Percentiles rank a stretch among this genome's conserved stretches.
Evolutionary conservation across 2,113 vertebrate genomes (phyloP).

Genomic region (Nibea coibor): DNA sequence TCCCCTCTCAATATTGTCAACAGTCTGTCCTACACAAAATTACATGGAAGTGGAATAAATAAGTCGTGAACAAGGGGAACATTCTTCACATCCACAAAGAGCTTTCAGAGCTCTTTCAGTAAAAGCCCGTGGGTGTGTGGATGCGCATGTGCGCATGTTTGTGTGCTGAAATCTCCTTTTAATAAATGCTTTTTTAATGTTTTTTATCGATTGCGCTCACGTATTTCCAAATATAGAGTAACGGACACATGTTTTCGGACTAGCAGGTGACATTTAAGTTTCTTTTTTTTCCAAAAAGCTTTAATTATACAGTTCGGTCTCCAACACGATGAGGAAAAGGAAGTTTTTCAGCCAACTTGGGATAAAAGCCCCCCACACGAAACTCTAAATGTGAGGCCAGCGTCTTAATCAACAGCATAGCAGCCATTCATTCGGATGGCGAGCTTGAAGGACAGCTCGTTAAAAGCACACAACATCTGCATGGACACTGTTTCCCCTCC

Average conservation of each 20-base stretch:
- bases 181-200: neutral
- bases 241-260: neutral
- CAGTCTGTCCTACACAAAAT: conserved; percentile 48
- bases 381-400: conserved; percentile 10
- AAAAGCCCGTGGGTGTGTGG: conserved; percentile 22
- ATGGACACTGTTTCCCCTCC: neutral
- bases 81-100: conserved; percentile 64
- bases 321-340: neutral
- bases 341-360: conserved; percentile 15
- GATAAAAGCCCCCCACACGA: conserved; percentile 10
- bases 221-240: conserved; percentile 8
- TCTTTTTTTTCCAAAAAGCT: neutral
- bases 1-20: conserved; percentile 40
- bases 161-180: conserved; percentile 11
- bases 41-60: conserved; percentile 69
- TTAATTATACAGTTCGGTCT: neutral
- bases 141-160: conserved; percentile 15
- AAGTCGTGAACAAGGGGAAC: conserved; percentile 55
- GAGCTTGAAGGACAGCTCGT: conserved; percentile 44
- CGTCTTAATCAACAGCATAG: conserved; percentile 20
- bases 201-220: neutral
- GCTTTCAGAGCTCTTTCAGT: conserved; percentile 56
- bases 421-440: conserved; percentile 42
- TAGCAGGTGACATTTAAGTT: neutral
- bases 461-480: neutral